phyloP scores from a whole-genome alignment of 2,888 invertebrate species.

The Hyppa rectilinea region DNA sequence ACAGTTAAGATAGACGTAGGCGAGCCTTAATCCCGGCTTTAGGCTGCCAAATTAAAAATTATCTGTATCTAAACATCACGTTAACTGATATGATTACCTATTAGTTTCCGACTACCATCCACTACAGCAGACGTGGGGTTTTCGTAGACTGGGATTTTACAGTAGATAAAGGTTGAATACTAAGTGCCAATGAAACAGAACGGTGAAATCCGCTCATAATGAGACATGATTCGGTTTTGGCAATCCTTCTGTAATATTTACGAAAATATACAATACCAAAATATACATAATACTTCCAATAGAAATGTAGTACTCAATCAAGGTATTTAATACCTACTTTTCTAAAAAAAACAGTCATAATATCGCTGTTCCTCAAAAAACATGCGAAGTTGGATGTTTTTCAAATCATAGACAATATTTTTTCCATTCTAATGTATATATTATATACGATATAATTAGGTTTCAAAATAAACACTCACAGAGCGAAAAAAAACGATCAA shows the following conservation, averaged over 20 bases:
- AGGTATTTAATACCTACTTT: neutral
- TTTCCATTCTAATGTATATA: neutral
- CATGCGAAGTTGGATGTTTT: neutral
- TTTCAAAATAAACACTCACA: neutral
- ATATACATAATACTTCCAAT: neutral
- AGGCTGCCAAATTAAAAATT: conserved; percentile 2
- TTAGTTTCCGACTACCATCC: conserved; percentile 8
- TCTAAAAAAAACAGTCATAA: neutral
- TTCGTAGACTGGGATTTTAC: neutral
- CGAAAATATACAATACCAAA: too few species aligned
- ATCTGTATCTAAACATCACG: neutral
- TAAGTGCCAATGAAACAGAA: too few species aligned
- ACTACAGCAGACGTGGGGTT: neutral
- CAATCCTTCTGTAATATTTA: neutral
- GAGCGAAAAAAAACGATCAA: neutral
- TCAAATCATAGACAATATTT: neutral
- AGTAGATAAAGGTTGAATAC: neutral
- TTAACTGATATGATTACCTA: neutral
- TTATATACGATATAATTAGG: too few species aligned
- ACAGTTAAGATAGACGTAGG: neutral
- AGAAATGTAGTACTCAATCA: neutral
- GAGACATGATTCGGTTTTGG: neutral
- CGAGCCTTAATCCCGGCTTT: too few species aligned
- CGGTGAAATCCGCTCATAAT: too few species aligned
- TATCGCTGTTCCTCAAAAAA: neutral